phyloP scores from a whole-genome alignment of 2,888 invertebrate species.

The Barypeithes pellucidus region DNA sequence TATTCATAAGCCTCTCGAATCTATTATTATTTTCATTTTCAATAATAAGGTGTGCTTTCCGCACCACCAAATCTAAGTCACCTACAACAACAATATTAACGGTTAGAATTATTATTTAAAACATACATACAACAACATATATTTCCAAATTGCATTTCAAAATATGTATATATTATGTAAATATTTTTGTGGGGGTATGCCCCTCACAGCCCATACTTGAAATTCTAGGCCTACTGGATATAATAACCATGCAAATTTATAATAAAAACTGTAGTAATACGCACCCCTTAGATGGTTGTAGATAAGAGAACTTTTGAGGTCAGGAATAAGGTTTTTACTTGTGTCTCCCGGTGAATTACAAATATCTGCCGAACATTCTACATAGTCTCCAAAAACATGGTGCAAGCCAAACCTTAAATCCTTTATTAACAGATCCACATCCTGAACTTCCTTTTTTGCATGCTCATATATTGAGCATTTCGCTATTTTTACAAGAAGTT shows the following conservation, averaged over 20 bases:
- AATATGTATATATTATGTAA: no score
- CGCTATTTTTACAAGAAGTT: conserved; percentile 46
- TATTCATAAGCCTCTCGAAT: conserved; percentile 51
- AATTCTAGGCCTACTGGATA: no score
- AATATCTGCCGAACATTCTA: conserved; percentile 29
- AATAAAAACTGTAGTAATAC: not conserved
- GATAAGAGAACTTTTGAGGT: conserved; percentile 24
- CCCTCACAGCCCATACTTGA: no score
- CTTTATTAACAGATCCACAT: conserved; percentile 43
- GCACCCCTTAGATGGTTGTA: conserved; percentile 7
- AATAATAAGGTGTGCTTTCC: conserved; percentile 48
- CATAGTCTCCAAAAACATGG: conserved; percentile 52
- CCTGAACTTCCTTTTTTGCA: conserved; percentile 40
- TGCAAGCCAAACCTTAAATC: conserved; percentile 47
- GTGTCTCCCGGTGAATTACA: conserved; percentile 22
- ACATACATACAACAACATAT: no score
- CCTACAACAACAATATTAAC: conserved; percentile 32
- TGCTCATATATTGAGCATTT: conserved; percentile 57
- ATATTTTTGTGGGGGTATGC: no score
- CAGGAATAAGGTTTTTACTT: conserved; percentile 18
- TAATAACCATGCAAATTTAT: no score
- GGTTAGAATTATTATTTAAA: no score
- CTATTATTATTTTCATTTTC: conserved; percentile 54
- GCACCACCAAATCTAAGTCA: conserved; percentile 37
- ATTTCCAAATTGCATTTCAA: no score